A percentile compares a stretch with the other conserved stretches of the same genome.
These are phyloP conservation scores for Paraplagusia blochii DNA, from an alignment of 2,113 vertebrate species.

Conservation along the genomic window DNA sequence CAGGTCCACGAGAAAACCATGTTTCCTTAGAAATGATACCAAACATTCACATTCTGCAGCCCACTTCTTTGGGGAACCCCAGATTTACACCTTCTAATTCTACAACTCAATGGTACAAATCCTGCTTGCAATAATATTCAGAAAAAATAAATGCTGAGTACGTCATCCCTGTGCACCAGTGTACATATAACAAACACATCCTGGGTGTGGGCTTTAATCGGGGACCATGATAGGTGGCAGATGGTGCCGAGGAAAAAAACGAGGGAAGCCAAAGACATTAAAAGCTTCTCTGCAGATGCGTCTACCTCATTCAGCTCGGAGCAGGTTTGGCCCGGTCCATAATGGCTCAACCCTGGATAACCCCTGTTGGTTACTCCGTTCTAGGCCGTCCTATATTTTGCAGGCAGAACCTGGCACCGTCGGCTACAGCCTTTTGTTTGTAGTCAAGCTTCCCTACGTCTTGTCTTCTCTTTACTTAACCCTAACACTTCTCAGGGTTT, in stretches of 20 bases:
- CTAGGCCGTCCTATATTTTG: constrained; percentile 41
- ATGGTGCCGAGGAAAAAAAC: constrained; percentile 64
- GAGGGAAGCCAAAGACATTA: constrained; percentile 65
- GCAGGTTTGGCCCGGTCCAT: constrained; percentile 47
- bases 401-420: constrained; percentile 27
- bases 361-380: constrained; percentile 13
- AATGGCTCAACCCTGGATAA: constrained; percentile 34
- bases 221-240: constrained; percentile 66
- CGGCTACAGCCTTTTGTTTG: constrained; percentile 45
- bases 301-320: constrained; percentile 57
- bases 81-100: constrained; percentile 26
- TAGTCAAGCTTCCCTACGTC: constrained; percentile 20
- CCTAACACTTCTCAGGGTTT: constrained; percentile 15
- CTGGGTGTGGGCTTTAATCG: constrained; percentile 65
- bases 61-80: constrained; percentile 1
- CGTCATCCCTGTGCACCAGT: constrained; percentile 16
- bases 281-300: constrained; percentile 67
- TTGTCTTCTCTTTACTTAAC: constrained; percentile 18
- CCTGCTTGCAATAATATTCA: constrained; percentile 25
- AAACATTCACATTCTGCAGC: constrained; percentile 18
- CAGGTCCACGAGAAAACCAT: too few species aligned
- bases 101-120: constrained; percentile 24
- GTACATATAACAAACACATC: constrained; percentile 9
- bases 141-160: constrained; percentile 24
- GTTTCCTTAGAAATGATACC: not conserved